Evolutionary conservation across 2,797 vertebrate species (phyloP), one percentile per base, ranked within the genome.

Genomic region (Sandelia bainsii): DNA sequence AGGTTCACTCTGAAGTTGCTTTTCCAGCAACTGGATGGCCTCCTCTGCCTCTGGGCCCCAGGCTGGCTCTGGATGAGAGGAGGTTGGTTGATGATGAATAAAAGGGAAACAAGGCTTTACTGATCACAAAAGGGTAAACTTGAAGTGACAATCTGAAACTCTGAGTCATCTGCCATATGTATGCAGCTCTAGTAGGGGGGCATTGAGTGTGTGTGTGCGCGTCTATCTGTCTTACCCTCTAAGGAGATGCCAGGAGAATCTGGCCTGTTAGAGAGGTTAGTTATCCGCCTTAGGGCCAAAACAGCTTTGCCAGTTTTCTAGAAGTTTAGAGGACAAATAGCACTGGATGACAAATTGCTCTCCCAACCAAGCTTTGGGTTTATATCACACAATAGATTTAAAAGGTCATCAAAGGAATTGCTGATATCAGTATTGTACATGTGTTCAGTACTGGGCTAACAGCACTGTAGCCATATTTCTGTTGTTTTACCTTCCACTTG

Each of bases 291-390:
- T 46, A 97, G 91, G 27, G 96, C 96, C 89, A 96, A 80, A 72
- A 97, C 88, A 51, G 96, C 96, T 89, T 95, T 96, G 59, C 95
- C 96, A 9, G 94, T 91, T 94, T 92, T 95, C 94, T 95, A 64
- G 23, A 82, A 87, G 80, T 88, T 88, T 75, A 80, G 75, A 87
- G 73, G 61, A 79, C 72, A 76, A 86, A 80, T 64, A n/a, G 37
- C 62, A 81, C 17, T 40, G 63, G 67, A 84, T 89, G 83, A 83
- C 34, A 68, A 85, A 81, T 50, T 19, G 23, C 42, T 65, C 57
- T 80, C 16, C 12, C 14, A 69, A 77, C 62, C 8, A 46, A 32
- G 72, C 81, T 80, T 46, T 17, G 19, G 70, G 72, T 67, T 46
- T 58, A 3, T n/a, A 50, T 1, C 20, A 6, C 22, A 71, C 71